A percentile compares a stretch with the other conserved stretches of the same genome.
phyloP scores from a whole-genome alignment of 2,888 invertebrate genomes.

The Anagyrus pseudococci region DNA sequence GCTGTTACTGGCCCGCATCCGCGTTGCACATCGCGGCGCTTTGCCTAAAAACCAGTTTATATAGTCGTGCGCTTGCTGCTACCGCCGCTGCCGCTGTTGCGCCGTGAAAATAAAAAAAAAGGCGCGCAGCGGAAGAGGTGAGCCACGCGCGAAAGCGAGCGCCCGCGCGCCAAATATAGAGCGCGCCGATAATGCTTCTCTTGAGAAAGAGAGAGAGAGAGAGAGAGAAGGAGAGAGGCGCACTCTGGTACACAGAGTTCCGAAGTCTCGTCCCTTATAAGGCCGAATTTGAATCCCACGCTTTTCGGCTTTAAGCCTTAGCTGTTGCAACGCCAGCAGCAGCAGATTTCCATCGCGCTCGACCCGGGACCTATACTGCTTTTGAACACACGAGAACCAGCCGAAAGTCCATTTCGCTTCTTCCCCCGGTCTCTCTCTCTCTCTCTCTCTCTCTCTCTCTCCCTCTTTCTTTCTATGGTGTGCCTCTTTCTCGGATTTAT shows the following conservation, averaged over 20 bases:
- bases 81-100: too few species aligned
- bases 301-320: neutral
- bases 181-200: constrained; percentile 27
- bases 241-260: too few species aligned
- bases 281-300: constrained; percentile 36
- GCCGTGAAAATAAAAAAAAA: too few species aligned
- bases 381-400: constrained; percentile 7
- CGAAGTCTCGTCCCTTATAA: constrained; percentile 30
- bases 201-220: too few species aligned
- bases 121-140: neutral
- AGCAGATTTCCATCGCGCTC: constrained; percentile 27
- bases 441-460: neutral
- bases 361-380: constrained; percentile 8
- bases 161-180: constrained; percentile 29
- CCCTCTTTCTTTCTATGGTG: neutral
- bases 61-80: neutral
- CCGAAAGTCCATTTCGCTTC: neutral
- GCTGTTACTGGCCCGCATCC: neutral
- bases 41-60: constrained; percentile 34
- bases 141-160: constrained; percentile 5
- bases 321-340: neutral
- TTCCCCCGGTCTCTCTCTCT: neutral
- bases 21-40: neutral
- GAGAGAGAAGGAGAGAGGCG: too few species aligned
- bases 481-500: constrained; percentile 2